phyloP scores from a whole-genome alignment of 2,888 invertebrate genomes.

The Cephalotes varians region DNA sequence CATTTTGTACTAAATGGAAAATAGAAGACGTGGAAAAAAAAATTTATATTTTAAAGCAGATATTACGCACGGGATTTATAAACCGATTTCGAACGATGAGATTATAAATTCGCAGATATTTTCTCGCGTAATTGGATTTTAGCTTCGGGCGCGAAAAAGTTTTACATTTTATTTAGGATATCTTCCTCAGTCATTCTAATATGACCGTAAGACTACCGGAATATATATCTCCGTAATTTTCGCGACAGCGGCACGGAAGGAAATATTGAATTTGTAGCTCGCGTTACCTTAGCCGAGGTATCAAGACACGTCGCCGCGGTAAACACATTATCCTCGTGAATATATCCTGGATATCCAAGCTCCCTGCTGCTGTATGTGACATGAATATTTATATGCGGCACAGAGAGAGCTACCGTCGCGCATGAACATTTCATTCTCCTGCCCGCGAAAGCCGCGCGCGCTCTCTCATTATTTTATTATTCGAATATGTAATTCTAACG shows the following conservation, averaged over 20 bases:
- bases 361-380: conserved; percentile 70
- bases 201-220: background rate
- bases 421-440: conserved; percentile 51
- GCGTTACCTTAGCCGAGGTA: conserved; percentile 39
- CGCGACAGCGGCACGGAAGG: background rate
- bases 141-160: background rate
- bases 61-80: conserved; percentile 10
- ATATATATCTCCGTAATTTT: conserved; percentile 16
- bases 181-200: background rate
- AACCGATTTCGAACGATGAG: conserved; percentile 1
- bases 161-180: background rate
- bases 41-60: conserved; percentile 38
- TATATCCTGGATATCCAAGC: conserved; percentile 66
- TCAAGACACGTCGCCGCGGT: conserved; percentile 51
- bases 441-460: conserved; percentile 31
- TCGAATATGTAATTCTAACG: conserved; percentile 46
- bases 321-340: conserved; percentile 75
- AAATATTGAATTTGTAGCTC: conserved; percentile 45
- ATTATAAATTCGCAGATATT: conserved; percentile 8
- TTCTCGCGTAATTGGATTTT: conserved; percentile 15
- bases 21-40: conserved; percentile 22
- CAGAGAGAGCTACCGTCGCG: conserved; percentile 31
- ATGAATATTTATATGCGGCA: conserved; percentile 76
- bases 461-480: conserved; percentile 43
- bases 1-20: conserved; percentile 15